Base-by-base conservation (phyloP, 2,113 vertebrate genomes). In the Hipposideros armiger region DNA sequence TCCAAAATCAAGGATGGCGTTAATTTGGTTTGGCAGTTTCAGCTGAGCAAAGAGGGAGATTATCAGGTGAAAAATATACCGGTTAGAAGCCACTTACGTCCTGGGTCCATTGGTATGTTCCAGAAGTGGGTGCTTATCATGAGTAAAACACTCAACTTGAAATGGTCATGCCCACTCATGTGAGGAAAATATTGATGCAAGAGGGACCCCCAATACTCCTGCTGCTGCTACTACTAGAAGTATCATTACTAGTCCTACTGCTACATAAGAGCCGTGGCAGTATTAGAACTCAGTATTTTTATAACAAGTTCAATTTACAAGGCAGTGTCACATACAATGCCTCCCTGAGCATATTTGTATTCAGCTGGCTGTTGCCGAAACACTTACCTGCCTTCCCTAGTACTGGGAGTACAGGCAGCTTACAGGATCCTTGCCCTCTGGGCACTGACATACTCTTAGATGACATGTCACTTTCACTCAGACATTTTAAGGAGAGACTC, bases 311-410 rank as follows among this genome's bases (percentile, higher is more conserved):
- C 40, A 50, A 19, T 60, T 42, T 70, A 78, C 32, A 42, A 10
- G 16, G 7, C 5, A 14, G 28, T 14, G 32, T 60, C 60, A 40
- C 7, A 0, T 7, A 7, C 15, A 17, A n/a, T 4, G 10, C 20
- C 14, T 60, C 45, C 16, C 2, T 22, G n/a, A 91, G 16, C 16
- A 52, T 17, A 42, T 69, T 4, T 54, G n/a, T 20, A 60, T 54
- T 54, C 54, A 70, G 26, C 30, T 47, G n/a, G 42, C 52, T 77
- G 7, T n/a, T 91, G 42, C n/a, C 60, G 11, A 52, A 73, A 56
- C 7, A 40, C n/a, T 10, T 67, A 17, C 20, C 32, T 60, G 11
- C 77, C 60, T 52, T 60, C 32, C 47, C 70, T 28, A 52, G 40
- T 24, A 15, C 7, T 16, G 9, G 26, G 20, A 24, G 15, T 28